phyloP scores from a whole-genome alignment of 2,113 vertebrate genomes.

The Climacteris rufus region DNA sequence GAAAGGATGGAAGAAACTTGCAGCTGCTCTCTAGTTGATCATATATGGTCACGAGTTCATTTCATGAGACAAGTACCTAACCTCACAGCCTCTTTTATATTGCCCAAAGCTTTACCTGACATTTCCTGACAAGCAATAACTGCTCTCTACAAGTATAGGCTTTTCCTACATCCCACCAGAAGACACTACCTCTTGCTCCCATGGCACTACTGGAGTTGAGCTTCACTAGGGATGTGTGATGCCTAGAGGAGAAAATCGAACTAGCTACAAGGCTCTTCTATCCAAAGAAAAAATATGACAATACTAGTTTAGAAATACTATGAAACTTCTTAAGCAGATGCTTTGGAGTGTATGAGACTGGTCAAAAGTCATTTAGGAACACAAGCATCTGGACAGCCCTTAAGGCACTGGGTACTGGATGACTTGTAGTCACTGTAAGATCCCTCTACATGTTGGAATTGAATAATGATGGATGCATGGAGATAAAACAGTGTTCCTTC shows the following conservation, averaged over 20 bases:
- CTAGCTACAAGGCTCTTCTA: background rate
- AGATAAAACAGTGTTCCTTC: background rate
- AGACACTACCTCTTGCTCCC: background rate
- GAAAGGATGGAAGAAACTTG: background rate
- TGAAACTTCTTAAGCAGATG: background rate
- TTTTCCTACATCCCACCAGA: background rate
- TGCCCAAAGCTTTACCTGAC: background rate
- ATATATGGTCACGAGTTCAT: background rate
- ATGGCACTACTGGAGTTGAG: background rate
- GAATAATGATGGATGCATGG: background rate
- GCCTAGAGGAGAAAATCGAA: background rate
- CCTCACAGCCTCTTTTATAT: background rate
- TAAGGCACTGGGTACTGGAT: background rate
- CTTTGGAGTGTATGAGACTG: background rate
- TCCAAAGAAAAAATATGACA: background rate
- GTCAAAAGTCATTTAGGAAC: background rate
- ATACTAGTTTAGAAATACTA: background rate
- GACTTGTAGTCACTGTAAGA: background rate
- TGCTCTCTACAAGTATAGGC: background rate
- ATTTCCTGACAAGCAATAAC: background rate
- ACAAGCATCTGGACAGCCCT: background rate
- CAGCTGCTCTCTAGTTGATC: background rate
- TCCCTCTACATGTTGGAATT: background rate
- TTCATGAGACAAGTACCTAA: background rate
- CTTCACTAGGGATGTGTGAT: accelerated